Conservation (phyloP, 1,140 invertebrate genomes). For the Cyclina sinensis region DNA sequence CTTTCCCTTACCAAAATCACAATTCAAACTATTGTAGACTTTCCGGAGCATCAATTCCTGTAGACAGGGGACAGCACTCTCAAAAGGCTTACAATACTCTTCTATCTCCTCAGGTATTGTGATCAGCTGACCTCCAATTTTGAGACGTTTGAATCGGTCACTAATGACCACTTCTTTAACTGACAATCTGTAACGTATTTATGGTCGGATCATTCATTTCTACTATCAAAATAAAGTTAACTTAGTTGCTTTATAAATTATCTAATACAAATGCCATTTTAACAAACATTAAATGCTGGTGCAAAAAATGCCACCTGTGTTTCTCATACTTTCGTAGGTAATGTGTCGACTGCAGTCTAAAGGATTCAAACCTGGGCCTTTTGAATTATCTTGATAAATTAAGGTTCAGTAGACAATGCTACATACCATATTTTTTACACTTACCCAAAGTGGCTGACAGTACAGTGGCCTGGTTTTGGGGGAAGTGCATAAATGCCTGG, state of each 20-base stretch:
- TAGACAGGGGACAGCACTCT: constrained; percentile 24
- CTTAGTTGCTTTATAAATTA: too few species aligned
- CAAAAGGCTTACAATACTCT: background rate
- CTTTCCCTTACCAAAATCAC: background rate
- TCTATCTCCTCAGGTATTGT: background rate
- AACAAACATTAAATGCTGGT: too few species aligned
- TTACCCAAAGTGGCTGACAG: background rate
- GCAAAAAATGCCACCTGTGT: too few species aligned
- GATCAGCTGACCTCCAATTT: background rate
- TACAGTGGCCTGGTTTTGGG: background rate
- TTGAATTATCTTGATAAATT: too few species aligned
- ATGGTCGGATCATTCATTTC: too few species aligned
- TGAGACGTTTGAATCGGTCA: background rate
- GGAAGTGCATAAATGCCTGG: background rate
- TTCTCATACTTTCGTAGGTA: too few species aligned
- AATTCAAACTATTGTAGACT: background rate
- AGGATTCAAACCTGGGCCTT: too few species aligned
- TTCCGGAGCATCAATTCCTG: background rate
- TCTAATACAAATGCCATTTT: too few species aligned
- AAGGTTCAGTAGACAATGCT: too few species aligned
- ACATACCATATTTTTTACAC: too few species aligned
- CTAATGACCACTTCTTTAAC: background rate
- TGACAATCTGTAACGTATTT: background rate
- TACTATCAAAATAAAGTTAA: too few species aligned
- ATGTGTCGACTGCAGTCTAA: too few species aligned